These are phyloP conservation scores for Armadillidium nasatum DNA, from an alignment of 1,140 invertebrate species.

Conservation along the genomic window DNA sequence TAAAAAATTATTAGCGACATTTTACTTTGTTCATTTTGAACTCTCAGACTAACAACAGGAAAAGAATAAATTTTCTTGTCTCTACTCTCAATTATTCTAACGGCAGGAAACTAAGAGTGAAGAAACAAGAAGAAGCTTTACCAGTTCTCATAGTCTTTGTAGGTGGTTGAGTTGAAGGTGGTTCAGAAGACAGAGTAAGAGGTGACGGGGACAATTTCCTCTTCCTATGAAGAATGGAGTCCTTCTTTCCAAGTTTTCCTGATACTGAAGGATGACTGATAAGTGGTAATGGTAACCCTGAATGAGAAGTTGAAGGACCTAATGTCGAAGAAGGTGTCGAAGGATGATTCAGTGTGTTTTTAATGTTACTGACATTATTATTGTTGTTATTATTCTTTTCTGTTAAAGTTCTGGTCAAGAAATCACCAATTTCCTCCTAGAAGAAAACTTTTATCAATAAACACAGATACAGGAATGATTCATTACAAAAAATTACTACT, in stretches of 20 bases:
- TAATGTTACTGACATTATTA: too few species aligned
- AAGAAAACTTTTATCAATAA: neutral
- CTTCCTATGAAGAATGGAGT: neutral
- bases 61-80: too few species aligned
- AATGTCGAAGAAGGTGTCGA: neutral
- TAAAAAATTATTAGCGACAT: too few species aligned
- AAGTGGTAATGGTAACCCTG: neutral
- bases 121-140: neutral
- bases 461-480: too few species aligned
- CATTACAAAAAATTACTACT: too few species aligned
- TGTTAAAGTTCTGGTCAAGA: neutral
- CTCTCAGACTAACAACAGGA: too few species aligned
- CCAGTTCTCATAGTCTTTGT: neutral
- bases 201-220: neutral
- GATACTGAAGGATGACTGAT: neutral
- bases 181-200: neutral
- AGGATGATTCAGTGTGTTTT: neutral
- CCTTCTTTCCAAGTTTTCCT: neutral
- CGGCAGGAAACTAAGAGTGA: too few species aligned
- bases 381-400: neutral
- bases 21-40: too few species aligned
- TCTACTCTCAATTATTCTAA: too few species aligned
- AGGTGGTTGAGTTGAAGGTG: neutral
- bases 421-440: conserved; percentile 1
- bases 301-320: neutral